Evolutionary conservation across 1,140 invertebrate genomes (phyloP), one percentile per base, ranked within the genome.

Genomic region (Grapholita molesta): DNA sequence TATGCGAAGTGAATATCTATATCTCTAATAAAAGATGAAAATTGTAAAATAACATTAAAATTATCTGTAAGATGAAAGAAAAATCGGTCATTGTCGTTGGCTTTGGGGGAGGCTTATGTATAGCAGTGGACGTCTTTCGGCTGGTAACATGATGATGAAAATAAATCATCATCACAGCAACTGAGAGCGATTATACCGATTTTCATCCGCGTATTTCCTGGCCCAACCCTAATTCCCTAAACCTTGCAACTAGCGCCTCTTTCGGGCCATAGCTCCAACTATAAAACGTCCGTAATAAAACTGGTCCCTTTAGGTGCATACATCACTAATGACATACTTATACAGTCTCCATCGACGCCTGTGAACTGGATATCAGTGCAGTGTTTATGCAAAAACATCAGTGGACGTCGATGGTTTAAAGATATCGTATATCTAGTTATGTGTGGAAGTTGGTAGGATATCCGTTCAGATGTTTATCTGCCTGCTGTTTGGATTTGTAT

Each of bases 241-340:
- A 88, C 84, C 79, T 86, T 80, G 84, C 82, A 80, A 83, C 79
- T 83, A 88, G 86, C 79, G 85, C 78, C 76, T 61, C 70, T 66
- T 55, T 70, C 83, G 75, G 79, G 76, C 83, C 78, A 80, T 86
- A 74, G 76, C 64, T 76, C 77, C 78, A 83, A 86, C 87, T 88
- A 89, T 89, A 89, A 89, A 85, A 78, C 70, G 76, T 70, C 80
- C 83, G 79, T 82, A 82, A 85, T 88, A 88, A 88, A 88, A 88
- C 78, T 77, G 72, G 70, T 79, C 83, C 84, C 77, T 80, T 82
- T 73, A 76, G 73, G 30, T 76, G 79, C 84, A 88, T 88, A 85
- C 84, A 88, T 88, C 82, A 81, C 79, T 88, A 86, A 88, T 86
- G 79, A 88, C 73, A 74, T 79, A n/a, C n/a, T n/a, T n/a, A n/a